phyloP scores from a whole-genome alignment of 1,140 invertebrate species.

The Papilio polytes region DNA sequence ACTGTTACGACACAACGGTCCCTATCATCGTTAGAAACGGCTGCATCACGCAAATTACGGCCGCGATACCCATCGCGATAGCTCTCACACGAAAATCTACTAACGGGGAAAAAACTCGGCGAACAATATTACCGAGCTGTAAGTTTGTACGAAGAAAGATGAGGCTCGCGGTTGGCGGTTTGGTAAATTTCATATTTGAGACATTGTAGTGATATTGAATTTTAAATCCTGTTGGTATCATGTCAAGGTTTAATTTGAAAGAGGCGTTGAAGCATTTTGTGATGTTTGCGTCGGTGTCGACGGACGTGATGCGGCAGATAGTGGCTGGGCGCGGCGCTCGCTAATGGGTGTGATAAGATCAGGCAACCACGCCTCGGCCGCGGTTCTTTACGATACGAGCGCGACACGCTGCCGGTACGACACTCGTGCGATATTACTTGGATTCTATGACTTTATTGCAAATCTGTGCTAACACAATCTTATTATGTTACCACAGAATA shows the following conservation, averaged over 20 bases:
- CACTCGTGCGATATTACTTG: constrained; percentile 21
- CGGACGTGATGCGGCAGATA: constrained; percentile 70
- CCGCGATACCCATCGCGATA: constrained; percentile 65
- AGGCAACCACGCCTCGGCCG: constrained; percentile 72
- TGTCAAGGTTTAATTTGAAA: constrained; percentile 44
- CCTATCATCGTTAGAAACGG: constrained; percentile 72
- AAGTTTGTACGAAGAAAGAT: constrained; percentile 66
- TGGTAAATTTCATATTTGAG: constrained; percentile 33
- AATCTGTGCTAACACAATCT: neutral
- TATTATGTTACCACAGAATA: neutral
- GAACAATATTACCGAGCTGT: constrained; percentile 61
- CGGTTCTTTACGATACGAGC: constrained; percentile 37
- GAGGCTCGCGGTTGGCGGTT: constrained; percentile 53
- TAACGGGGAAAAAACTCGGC: constrained; percentile 66
- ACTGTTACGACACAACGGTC: constrained; percentile 52
- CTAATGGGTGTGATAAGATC: constrained; percentile 80
- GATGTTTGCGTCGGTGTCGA: constrained; percentile 53
- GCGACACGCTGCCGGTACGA: constrained; percentile 41
- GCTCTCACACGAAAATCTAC: constrained; percentile 61
- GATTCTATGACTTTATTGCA: neutral
- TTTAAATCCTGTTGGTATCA: constrained; percentile 37
- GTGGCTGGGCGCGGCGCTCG: constrained; percentile 72
- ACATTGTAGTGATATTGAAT: constrained; percentile 4
- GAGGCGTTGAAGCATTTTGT: constrained; percentile 35
- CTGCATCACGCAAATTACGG: constrained; percentile 76